These are phyloP conservation scores for Biston betularia DNA, from an alignment of 2,888 invertebrate genomes.

Conservation along the genomic window DNA sequence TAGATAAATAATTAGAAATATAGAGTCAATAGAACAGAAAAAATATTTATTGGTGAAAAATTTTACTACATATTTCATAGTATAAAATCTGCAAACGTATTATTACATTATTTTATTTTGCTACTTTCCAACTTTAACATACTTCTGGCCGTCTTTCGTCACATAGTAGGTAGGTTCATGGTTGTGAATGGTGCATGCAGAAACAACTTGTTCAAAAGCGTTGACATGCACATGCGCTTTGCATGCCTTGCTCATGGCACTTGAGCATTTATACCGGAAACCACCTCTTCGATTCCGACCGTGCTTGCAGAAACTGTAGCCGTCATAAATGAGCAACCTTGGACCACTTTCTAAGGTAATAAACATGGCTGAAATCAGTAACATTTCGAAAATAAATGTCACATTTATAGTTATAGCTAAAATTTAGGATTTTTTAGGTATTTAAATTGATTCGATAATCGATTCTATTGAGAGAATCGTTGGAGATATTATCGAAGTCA, in stretches of 20 bases:
- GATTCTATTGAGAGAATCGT: too few species aligned
- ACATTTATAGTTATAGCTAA: too few species aligned
- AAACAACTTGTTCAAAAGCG: conserved; percentile 5
- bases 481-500: too few species aligned
- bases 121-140: conserved; percentile 3
- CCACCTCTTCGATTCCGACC: conserved; percentile 16
- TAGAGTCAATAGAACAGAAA: not conserved
- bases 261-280: conserved; percentile 38
- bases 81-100: not conserved
- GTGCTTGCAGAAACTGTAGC: conserved; percentile 20
- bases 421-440: too few species aligned
- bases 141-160: conserved; percentile 3
- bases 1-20: not conserved
- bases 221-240: conserved; percentile 33
- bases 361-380: conserved; percentile 10
- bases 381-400: not conserved
- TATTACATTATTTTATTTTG: not conserved
- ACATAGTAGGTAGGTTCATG: conserved; percentile 11
- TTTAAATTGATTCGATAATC: too few species aligned
- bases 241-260: conserved; percentile 32
- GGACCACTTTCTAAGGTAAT: conserved; percentile 12
- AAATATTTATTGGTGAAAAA: not conserved
- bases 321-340: conserved; percentile 4
- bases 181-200: conserved; percentile 5
- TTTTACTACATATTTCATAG: not conserved